Evolutionary conservation across 2,797 vertebrate genomes (phyloP), one percentile per base, ranked within the genome.

Genomic region (Muscicapa comitata): DNA sequence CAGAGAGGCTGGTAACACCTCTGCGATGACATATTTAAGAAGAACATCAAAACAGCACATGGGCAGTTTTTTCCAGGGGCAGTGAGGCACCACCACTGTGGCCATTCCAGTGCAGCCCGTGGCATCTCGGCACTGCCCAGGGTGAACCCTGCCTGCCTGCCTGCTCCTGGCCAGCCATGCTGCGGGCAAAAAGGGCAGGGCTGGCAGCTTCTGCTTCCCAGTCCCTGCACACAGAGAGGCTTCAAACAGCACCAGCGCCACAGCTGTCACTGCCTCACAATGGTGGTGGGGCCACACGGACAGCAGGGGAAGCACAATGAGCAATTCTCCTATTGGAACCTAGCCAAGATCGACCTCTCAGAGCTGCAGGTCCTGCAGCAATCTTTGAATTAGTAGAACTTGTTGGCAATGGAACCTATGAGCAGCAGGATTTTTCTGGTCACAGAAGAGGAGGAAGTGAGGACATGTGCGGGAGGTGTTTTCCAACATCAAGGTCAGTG

Each of bases 261-360:
- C 33, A 10, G 37, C 37, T 11, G 11, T 11, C 11, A 5, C 37
- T 38, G 47, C 13, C 24, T 24, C 19, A 6, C 10, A 9, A 11
- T 11, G 19, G 28, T 23, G 21, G 25, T 7, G 2, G 37, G 21
- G 45, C 45, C 26, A 4, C 25, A 3, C 3, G 65, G 33, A 45
- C 63, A 3, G 3, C 18, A 6, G n/a, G 65, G 3, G 6, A 50
- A 71, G 6, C 37, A 8, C 1, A 21, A 5, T 4, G 2, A 53
- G 67, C 9, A 3, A 25, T 53, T 70, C 23, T 33, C 37, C 5
- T 2, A 4, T 2, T 4, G 16, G 48, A n/a, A 24, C 35, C 33
- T 3, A 6, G 3, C 21, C 11, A 25, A 40, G 37, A 33, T 20
- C 10, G 1, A 14, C 37, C 48, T 40, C 35, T 18, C 11, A 0